A percentile compares a stretch with the other conserved stretches of the same genome.
phyloP scores from a whole-genome alignment of 2,888 invertebrate genomes.

The Bedellia somnulentella region DNA sequence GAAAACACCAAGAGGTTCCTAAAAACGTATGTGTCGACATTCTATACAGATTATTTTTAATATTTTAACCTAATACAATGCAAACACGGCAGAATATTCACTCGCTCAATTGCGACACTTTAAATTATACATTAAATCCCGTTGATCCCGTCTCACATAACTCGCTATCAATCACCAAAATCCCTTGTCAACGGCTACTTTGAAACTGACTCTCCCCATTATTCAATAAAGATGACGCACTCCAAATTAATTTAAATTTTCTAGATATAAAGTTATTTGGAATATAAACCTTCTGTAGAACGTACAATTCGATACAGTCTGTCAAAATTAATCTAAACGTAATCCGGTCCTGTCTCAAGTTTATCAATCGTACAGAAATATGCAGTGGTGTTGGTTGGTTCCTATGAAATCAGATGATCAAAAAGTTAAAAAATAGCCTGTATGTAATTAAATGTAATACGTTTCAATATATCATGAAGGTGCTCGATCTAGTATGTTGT shows the following conservation, averaged over 20 bases:
- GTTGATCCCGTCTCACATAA: conserved; percentile 10
- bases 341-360: conserved; percentile 47
- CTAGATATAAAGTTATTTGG: conserved; percentile 42
- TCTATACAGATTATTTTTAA: no score
- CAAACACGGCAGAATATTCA: no score
- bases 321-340: conserved; percentile 57
- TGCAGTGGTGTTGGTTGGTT: conserved; percentile 30
- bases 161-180: conserved; percentile 21
- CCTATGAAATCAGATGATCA: no score
- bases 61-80: no score
- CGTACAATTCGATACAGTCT: conserved; percentile 51
- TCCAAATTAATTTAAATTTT: conserved; percentile 49
- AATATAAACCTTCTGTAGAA: conserved; percentile 41
- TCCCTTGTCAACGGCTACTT: conserved; percentile 24
- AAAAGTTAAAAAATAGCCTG: no score
- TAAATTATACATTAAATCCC: neutral
- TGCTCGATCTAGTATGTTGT: no score
- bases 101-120: no score
- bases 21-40: no score
- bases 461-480: no score
- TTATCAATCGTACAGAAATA: conserved; percentile 53
- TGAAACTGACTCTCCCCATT: conserved; percentile 19
- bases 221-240: no score
- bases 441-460: no score
- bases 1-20: no score